phyloP scores from a whole-genome alignment of 2,113 vertebrate genomes.

The Apaloderma vittatum region DNA sequence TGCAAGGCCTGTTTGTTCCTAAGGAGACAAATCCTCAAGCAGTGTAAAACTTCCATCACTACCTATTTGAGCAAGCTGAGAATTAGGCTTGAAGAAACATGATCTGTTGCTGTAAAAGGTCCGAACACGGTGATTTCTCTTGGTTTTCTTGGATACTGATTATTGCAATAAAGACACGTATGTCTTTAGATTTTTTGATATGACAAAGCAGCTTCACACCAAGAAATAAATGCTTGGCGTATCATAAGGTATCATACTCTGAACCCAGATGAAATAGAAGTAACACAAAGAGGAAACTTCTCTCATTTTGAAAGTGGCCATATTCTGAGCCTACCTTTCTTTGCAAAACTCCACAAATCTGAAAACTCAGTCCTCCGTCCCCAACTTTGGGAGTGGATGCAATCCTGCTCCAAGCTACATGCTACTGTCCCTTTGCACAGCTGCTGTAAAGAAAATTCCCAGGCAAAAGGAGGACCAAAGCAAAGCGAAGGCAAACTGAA shows the following conservation, averaged over 20 bases:
- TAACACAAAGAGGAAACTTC: background rate
- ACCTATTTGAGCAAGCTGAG: background rate
- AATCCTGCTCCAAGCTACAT: background rate
- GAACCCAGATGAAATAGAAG: background rate
- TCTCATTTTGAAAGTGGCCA: background rate
- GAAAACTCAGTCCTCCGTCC: background rate
- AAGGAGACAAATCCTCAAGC: background rate
- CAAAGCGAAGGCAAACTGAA: background rate
- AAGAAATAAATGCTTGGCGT: background rate
- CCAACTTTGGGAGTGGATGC: background rate
- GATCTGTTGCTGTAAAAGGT: background rate
- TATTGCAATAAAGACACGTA: background rate
- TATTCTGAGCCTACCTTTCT: background rate
- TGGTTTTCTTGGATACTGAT: background rate
- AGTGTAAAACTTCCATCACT: background rate
- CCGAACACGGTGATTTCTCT: background rate
- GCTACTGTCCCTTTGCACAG: accelerated
- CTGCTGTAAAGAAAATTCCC: background rate
- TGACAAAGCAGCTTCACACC: background rate
- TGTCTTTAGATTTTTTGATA: background rate
- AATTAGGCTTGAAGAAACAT: background rate
- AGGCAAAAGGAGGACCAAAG: background rate
- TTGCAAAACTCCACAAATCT: background rate
- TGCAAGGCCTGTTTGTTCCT: background rate
- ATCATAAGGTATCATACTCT: background rate